Evolutionary conservation across 2,113 vertebrate genomes (phyloP).

Genomic region (Pseudorhombus dupliciocellatus): DNA sequence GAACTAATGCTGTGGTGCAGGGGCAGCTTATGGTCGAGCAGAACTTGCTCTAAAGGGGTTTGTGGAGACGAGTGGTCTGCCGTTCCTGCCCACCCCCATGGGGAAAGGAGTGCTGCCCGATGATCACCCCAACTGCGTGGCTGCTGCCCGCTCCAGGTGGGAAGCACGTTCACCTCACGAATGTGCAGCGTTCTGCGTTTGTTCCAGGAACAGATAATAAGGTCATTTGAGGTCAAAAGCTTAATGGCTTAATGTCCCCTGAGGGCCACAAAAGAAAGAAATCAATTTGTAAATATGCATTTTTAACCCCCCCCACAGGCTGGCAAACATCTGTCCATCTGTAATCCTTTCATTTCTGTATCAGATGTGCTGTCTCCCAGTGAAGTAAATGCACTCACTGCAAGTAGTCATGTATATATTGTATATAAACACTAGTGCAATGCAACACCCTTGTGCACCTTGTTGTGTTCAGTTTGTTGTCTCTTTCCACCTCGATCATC

Average conservation of each 20-base stretch:
- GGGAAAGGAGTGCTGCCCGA: slow-evolving; percentile 95
- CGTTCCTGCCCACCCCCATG: slow-evolving; percentile 97
- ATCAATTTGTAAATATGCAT: too few relatives aligned
- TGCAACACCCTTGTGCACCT: too few relatives aligned
- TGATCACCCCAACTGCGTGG: slow-evolving; percentile 90
- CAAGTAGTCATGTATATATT: too few relatives aligned
- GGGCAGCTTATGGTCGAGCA: slow-evolving; percentile 90
- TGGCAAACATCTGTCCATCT: too few relatives aligned
- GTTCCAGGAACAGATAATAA: too few relatives aligned
- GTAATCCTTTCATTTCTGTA: too few relatives aligned
- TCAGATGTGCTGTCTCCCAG: not conserved
- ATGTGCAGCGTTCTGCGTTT: not conserved
- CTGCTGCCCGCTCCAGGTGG: slow-evolving; percentile 92
- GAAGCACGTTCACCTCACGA: not conserved
- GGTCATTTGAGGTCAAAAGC: too few relatives aligned
- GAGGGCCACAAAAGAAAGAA: too few relatives aligned
- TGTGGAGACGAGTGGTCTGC: slow-evolving; percentile 86
- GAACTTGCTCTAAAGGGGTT: slow-evolving; percentile 85
- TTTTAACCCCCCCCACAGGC: too few relatives aligned
- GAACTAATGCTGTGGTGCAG: slow-evolving; percentile 67
- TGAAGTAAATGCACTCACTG: not conserved
- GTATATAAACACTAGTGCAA: too few relatives aligned
- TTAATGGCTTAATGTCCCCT: too few relatives aligned
- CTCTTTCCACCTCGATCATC: not conserved
- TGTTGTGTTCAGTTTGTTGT: not conserved